Percentiles rank a stretch among this genome's conserved stretches.
These are phyloP conservation scores for Drosophila tripunctata DNA, from an alignment of 2,888 invertebrate genomes.

Conservation along the genomic window DNA sequence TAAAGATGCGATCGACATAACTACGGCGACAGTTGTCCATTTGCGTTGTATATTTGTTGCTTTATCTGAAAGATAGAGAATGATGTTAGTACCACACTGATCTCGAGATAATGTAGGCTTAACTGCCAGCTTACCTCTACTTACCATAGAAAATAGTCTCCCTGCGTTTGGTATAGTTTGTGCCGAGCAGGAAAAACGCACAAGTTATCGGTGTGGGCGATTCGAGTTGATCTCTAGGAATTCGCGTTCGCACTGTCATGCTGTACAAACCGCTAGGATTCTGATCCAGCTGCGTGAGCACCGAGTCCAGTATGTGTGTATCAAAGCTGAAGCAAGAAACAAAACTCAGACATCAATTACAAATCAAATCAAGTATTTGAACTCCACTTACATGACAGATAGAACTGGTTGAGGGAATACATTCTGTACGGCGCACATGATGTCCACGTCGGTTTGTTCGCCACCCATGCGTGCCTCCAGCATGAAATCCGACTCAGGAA, in stretches of 20 bases:
- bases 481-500: slow-evolving; percentile 84
- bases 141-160: slow-evolving; percentile 85
- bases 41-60: slow-evolving; percentile 84
- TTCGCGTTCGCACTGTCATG: slow-evolving; percentile 83
- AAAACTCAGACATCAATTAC: background rate
- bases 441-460: slow-evolving; percentile 81
- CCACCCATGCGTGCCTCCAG: slow-evolving; percentile 83
- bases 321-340: slow-evolving; percentile 69
- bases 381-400: slow-evolving; percentile 81
- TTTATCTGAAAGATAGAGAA: slow-evolving; percentile 72
- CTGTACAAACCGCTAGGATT: slow-evolving; percentile 83
- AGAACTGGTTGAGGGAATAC: slow-evolving; percentile 83
- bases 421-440: slow-evolving; percentile 83
- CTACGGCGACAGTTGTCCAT: slow-evolving; percentile 84
- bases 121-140: slow-evolving; percentile 79
- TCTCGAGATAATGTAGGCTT: too few relatives aligned
- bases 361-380: background rate
- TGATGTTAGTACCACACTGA: background rate
- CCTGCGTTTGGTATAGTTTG: slow-evolving; percentile 84
- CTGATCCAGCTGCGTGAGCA: slow-evolving; percentile 82
- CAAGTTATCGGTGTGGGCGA: slow-evolving; percentile 85
- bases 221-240: slow-evolving; percentile 83
- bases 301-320: slow-evolving; percentile 82
- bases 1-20: slow-evolving; percentile 84
- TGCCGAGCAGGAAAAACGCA: slow-evolving; percentile 84